These are phyloP conservation scores for Rhodinocichla rosea DNA, from an alignment of 2,113 vertebrate species.

Conservation along the genomic window DNA sequence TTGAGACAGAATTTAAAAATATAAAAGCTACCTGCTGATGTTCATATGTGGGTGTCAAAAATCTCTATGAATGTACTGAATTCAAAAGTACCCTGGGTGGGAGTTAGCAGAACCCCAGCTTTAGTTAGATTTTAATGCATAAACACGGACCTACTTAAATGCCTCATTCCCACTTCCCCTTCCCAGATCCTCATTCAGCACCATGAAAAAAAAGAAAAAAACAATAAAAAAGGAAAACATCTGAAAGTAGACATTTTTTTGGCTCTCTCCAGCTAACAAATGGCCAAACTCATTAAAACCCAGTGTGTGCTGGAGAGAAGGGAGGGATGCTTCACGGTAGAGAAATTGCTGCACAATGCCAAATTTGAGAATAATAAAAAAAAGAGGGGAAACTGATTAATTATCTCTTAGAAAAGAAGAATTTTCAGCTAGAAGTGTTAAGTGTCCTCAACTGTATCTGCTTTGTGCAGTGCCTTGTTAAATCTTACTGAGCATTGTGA, in stretches of 20 bases:
- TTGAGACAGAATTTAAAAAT: not conserved
- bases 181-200: not conserved
- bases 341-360: not conserved
- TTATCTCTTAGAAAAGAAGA: not conserved
- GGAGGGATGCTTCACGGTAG: not conserved
- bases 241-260: slow-evolving; percentile 18
- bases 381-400: not conserved
- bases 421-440: not conserved
- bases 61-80: not conserved
- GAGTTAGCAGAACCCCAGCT: not conserved
- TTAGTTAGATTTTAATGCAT: not conserved
- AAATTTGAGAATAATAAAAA: not conserved
- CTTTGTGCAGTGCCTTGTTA: not conserved
- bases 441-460: not conserved
- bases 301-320: not conserved
- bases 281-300: slow-evolving; percentile 36
- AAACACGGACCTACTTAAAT: not conserved
- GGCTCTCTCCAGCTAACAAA: not conserved
- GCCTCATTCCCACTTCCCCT: not conserved
- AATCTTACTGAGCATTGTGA: not conserved
- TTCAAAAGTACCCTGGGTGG: not conserved
- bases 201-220: not conserved
- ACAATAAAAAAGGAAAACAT: not conserved
- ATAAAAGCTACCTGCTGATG: not conserved
- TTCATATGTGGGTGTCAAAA: not conserved